phyloP scores from a whole-genome alignment of 2,113 vertebrate species.

The Chaenocephalus aceratus region DNA sequence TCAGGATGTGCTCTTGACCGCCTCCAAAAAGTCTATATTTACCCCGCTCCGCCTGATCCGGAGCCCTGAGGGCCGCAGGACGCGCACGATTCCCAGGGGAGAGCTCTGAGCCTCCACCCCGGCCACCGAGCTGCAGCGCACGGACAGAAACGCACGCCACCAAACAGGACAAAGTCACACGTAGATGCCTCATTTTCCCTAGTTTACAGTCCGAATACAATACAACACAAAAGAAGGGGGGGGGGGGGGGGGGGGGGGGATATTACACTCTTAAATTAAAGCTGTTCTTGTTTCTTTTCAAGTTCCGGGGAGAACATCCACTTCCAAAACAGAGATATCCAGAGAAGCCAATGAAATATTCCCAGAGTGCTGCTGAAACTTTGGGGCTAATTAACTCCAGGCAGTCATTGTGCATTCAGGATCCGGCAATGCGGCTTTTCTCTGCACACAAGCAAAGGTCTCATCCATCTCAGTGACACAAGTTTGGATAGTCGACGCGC shows the following conservation, averaged over 20 bases:
- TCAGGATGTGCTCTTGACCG: conserved; percentile 97
- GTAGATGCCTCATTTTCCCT: conserved; percentile 71
- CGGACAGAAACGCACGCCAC: conserved; percentile 69
- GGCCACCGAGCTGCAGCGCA: conserved; percentile 76
- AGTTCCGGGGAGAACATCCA: conserved; percentile 51
- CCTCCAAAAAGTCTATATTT: conserved; percentile 94
- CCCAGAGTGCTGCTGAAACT: conserved; percentile 27
- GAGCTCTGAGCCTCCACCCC: conserved; percentile 78
- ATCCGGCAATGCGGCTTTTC: conserved; percentile 47
- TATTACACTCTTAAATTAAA: conserved; percentile 2
- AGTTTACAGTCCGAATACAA: conserved; percentile 11
- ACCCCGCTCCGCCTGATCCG: conserved; percentile 87
- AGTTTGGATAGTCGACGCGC: conserved; percentile 45
- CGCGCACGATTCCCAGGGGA: conserved; percentile 90
- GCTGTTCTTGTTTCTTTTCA: conserved; percentile 14
- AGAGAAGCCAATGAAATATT: conserved; percentile 34
- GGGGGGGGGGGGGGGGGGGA: too few relatives aligned
- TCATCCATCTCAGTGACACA: conserved; percentile 29
- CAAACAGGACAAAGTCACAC: conserved; percentile 62
- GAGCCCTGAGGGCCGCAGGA: conserved; percentile 90
- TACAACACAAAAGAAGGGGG: too few relatives aligned
- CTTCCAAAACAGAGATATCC: conserved; percentile 46
- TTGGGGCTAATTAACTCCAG: conserved; percentile 38
- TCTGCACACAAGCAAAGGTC: conserved; percentile 51
- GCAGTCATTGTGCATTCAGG: conserved; percentile 27